Evolutionary conservation across 1,140 invertebrate species (phyloP).

Genomic region (Cataglyphis hispanica): DNA sequence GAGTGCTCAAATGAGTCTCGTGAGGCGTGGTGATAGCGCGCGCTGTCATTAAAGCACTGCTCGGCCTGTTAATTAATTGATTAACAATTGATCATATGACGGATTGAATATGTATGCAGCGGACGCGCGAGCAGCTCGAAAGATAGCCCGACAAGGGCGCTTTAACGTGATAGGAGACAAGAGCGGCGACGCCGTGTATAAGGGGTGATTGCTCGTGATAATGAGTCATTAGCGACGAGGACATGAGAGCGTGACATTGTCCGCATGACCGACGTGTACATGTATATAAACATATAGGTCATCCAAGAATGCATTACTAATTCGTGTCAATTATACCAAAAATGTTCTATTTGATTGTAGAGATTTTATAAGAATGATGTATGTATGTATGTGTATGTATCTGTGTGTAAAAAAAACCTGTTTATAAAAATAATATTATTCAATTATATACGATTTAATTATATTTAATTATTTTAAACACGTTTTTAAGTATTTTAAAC

Average conservation of each 20-base stretch:
- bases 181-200: constrained; percentile 55
- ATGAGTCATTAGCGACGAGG: constrained; percentile 59
- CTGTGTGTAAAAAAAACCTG: neutral
- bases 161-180: constrained; percentile 63
- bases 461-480: neutral
- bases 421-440: neutral
- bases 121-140: constrained; percentile 47
- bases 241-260: constrained; percentile 48
- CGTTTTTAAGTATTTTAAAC: neutral
- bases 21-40: constrained; percentile 50
- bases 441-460: neutral
- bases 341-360: neutral
- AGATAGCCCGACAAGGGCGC: constrained; percentile 55
- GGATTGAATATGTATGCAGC: constrained; percentile 60
- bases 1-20: constrained; percentile 59
- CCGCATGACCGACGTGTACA: neutral
- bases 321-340: constrained; percentile 14
- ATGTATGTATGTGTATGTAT: too few relatives aligned
- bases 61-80: constrained; percentile 62
- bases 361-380: neutral
- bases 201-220: constrained; percentile 60
- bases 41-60: constrained; percentile 56
- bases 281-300: constrained; percentile 33
- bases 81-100: constrained; percentile 62
- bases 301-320: neutral